Conservation (phyloP, 1,140 invertebrate species). For the Aricia agestis region DNA sequence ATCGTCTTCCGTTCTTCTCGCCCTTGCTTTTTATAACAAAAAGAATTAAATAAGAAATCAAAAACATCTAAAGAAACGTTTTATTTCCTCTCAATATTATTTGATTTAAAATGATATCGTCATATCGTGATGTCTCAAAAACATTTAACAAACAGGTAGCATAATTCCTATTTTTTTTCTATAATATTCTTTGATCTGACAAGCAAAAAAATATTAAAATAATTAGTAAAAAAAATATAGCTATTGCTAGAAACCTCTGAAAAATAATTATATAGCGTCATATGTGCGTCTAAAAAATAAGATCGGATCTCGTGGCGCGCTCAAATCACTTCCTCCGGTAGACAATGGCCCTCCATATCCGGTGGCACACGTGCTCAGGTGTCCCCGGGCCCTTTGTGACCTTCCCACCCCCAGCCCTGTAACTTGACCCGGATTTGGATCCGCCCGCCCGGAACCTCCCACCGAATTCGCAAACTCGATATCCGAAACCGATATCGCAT, state of each 20-base stretch:
- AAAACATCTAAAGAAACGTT: not conserved
- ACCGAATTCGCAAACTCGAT: constrained; percentile 42
- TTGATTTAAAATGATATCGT: no score
- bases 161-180: not conserved
- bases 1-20: not conserved
- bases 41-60: not conserved
- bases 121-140: no score
- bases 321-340: constrained; percentile 65
- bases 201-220: not conserved
- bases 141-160: not conserved
- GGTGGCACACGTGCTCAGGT: constrained; percentile 73
- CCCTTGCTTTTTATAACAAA: not conserved
- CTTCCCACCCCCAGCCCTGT: constrained; percentile 53
- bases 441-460: constrained; percentile 65
- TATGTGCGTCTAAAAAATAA: constrained; percentile 19
- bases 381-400: constrained; percentile 54
- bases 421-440: constrained; percentile 64
- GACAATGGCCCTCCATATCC: constrained; percentile 67
- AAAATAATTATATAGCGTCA: not conserved
- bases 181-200: not conserved
- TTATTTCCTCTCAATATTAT: not conserved
- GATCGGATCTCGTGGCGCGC: constrained; percentile 52
- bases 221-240: no score
- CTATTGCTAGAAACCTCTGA: not conserved
- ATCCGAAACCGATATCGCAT: constrained; percentile 52